Evolutionary conservation across 2,797 vertebrate genomes (phyloP).

Genomic region (Malurus leucopterus): DNA sequence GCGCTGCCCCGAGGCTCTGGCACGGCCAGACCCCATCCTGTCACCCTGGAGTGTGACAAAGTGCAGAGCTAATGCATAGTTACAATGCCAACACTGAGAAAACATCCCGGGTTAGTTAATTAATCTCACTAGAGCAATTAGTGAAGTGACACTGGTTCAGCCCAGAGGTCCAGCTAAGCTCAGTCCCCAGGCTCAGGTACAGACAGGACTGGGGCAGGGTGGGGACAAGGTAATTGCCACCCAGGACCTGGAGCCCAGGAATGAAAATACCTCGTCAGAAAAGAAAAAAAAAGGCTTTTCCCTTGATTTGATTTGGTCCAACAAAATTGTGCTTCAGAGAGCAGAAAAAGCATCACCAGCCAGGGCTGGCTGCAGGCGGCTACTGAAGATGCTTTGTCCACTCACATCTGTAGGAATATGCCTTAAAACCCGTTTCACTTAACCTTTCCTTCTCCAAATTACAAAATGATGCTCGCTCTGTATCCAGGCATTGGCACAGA

Average conservation of each 20-base stretch:
- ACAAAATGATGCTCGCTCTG: neutral
- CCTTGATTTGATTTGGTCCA: slow-evolving; percentile 16
- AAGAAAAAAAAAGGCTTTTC: neutral
- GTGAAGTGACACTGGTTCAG: neutral
- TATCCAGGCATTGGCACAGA: neutral
- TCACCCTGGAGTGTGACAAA: neutral
- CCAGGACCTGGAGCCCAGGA: neutral
- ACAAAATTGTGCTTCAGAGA: slow-evolving; percentile 27
- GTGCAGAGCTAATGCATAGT: slow-evolving; percentile 25
- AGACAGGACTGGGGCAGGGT: neutral
- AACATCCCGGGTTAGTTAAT: neutral
- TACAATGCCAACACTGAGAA: neutral
- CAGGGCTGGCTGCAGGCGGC: neutral
- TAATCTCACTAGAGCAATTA: neutral
- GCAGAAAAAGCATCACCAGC: neutral
- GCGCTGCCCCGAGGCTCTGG: neutral
- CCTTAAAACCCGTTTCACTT: neutral
- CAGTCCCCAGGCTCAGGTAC: neutral
- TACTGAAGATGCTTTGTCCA: neutral
- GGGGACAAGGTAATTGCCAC: neutral
- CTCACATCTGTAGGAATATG: neutral
- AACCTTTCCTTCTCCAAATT: neutral
- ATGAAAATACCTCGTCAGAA: neutral
- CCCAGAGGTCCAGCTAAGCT: neutral
- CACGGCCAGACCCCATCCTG: neutral